phyloP scores from a whole-genome alignment of 1,140 invertebrate genomes.

The Micrasema longulum region DNA sequence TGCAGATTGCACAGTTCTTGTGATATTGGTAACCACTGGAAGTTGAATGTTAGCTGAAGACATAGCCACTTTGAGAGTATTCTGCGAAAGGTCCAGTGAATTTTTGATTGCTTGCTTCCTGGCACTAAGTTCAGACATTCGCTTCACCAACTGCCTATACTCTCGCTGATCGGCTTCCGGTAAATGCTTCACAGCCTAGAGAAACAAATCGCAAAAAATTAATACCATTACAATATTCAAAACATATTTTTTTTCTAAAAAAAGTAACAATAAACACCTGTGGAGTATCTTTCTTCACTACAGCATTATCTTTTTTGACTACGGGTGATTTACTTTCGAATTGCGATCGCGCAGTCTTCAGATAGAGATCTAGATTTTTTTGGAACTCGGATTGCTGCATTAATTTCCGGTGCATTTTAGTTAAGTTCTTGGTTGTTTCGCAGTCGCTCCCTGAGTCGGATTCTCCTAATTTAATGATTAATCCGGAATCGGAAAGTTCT shows the following conservation, averaged over 20 bases:
- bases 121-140: conserved; percentile 60
- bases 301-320: conserved; percentile 54
- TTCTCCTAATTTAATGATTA: conserved; percentile 63
- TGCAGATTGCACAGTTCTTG: neutral
- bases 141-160: conserved; percentile 64
- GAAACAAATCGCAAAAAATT: conserved; percentile 45
- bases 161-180: conserved; percentile 65
- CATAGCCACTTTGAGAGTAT: conserved; percentile 7
- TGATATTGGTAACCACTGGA: neutral
- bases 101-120: conserved; percentile 47
- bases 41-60: neutral
- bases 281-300: conserved; percentile 60
- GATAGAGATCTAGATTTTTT: conserved; percentile 62
- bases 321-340: conserved; percentile 58
- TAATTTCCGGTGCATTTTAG: conserved; percentile 66
- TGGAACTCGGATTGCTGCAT: conserved; percentile 63
- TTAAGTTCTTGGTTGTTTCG: conserved; percentile 66
- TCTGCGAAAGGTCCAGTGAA: neutral
- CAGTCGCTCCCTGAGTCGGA: conserved; percentile 67
- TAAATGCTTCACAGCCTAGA: conserved; percentile 65
- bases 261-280: conserved; percentile 57
- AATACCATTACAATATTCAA: neutral
- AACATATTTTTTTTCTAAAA: neutral
- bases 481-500: conserved; percentile 28
- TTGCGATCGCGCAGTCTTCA: conserved; percentile 62